Evolutionary conservation across 2,888 invertebrate genomes (phyloP).

Genomic region (Ryuthela nishihirai): DNA sequence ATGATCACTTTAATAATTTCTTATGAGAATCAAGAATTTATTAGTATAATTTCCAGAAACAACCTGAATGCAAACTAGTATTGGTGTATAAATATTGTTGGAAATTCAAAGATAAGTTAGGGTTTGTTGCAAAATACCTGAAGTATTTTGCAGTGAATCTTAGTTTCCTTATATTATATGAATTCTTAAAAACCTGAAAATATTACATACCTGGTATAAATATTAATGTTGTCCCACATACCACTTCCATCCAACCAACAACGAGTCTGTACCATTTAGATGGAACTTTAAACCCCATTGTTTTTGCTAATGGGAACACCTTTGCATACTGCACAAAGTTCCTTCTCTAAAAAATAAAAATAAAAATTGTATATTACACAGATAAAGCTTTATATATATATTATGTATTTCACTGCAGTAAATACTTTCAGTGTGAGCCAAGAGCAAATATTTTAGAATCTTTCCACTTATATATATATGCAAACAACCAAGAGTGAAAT

Average conservation of each 20-base stretch:
- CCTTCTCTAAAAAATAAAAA: constrained; percentile 68
- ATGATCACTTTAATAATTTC: too few species aligned
- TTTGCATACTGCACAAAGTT: constrained; percentile 95
- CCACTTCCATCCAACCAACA: constrained; percentile 77
- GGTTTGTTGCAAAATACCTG: too few species aligned
- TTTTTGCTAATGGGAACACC: constrained; percentile 78
- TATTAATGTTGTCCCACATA: constrained; percentile 72
- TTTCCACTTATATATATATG: too few species aligned
- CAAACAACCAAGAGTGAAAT: too few species aligned
- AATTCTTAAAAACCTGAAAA: not conserved
- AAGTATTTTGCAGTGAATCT: too few species aligned
- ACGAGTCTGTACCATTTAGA: constrained; percentile 87
- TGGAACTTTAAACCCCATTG: constrained; percentile 78
- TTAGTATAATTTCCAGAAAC: too few species aligned
- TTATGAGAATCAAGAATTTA: too few species aligned
- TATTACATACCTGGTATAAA: constrained; percentile 53
- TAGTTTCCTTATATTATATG: too few species aligned
- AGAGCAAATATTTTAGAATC: too few species aligned
- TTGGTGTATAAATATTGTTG: too few species aligned
- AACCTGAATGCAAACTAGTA: too few species aligned
- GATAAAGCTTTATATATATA: constrained; percentile 39
- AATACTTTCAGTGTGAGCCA: not conserved
- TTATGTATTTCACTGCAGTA: not conserved
- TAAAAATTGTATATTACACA: not conserved
- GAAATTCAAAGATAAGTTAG: too few species aligned